These are phyloP conservation scores for Bagarius yarrelli DNA, from an alignment of 2,113 vertebrate species.

Conservation along the genomic window DNA sequence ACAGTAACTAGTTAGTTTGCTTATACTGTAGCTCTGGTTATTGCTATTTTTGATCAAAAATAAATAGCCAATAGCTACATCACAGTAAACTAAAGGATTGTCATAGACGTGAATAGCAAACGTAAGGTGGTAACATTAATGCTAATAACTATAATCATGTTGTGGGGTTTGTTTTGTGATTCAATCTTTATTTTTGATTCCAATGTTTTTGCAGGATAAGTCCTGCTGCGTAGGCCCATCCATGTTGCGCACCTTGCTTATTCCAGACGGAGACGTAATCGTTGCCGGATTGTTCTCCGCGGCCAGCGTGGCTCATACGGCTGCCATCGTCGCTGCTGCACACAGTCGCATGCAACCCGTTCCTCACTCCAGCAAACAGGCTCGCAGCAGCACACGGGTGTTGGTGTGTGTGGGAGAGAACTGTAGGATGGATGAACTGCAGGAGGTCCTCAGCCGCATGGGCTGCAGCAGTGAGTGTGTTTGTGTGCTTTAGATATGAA, in stretches of 20 bases:
- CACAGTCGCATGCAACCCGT: slow-evolving; percentile 3
- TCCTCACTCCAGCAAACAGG: slow-evolving; percentile 13
- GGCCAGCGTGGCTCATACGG: slow-evolving; percentile 79
- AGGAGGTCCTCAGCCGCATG: slow-evolving; percentile 67
- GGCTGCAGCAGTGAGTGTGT: slow-evolving; percentile 82
- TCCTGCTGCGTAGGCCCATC: slow-evolving; percentile 82
- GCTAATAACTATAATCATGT: background rate
- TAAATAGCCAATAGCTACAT: background rate
- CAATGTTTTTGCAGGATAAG: slow-evolving; percentile 77
- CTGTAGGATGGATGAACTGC: slow-evolving; percentile 70
- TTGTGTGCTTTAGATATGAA: slow-evolving; percentile 1
- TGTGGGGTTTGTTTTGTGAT: background rate
- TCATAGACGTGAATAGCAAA: background rate
- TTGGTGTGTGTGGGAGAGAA: slow-evolving; percentile 76
- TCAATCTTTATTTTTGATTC: background rate
- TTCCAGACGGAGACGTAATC: slow-evolving; percentile 74
- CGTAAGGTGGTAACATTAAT: too few relatives aligned
- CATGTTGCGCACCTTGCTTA: slow-evolving; percentile 71
- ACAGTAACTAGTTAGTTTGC: too few relatives aligned
- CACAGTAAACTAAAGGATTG: background rate
- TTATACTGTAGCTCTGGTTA: too few relatives aligned
- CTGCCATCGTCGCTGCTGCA: slow-evolving; percentile 65
- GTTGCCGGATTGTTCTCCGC: slow-evolving; percentile 77
- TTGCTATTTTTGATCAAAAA: too few relatives aligned
- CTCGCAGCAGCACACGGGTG: slow-evolving; percentile 57